Percentiles rank a stretch among this genome's conserved stretches.
These are phyloP conservation scores for Aegypius monachus DNA, from an alignment of 2,113 vertebrate genomes.

Conservation along the genomic window DNA sequence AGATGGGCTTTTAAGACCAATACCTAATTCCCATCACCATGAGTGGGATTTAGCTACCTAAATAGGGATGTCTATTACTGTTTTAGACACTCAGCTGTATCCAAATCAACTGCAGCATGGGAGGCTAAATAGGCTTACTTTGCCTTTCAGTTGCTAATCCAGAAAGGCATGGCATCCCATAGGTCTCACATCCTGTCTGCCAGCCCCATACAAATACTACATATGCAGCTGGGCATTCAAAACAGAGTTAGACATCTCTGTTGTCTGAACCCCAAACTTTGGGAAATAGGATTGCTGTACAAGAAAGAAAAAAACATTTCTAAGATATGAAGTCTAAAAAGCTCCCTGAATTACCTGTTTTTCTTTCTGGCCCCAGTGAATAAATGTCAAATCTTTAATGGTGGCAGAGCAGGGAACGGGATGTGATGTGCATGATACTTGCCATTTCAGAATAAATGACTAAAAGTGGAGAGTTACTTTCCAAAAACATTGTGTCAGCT, in stretches of 20 bases:
- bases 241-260: background rate
- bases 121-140: background rate
- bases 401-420: too few relatives aligned
- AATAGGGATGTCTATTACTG: background rate
- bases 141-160: background rate
- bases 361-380: background rate
- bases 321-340: background rate
- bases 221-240: background rate
- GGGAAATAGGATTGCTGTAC: background rate
- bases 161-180: background rate
- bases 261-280: background rate
- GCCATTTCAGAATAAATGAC: too few relatives aligned
- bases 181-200: background rate
- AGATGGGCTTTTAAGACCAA: background rate
- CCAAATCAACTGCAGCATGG: background rate
- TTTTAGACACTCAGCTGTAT: background rate
- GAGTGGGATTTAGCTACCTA: background rate
- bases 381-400: background rate
- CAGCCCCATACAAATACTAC: background rate
- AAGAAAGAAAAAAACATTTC: background rate
- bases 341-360: background rate
- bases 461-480: background rate
- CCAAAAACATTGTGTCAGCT: background rate
- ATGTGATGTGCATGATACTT: too few relatives aligned
- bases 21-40: background rate